These are phyloP conservation scores for Amblyornis subalaris DNA, from an alignment of 2,113 vertebrate species.

Conservation along the genomic window DNA sequence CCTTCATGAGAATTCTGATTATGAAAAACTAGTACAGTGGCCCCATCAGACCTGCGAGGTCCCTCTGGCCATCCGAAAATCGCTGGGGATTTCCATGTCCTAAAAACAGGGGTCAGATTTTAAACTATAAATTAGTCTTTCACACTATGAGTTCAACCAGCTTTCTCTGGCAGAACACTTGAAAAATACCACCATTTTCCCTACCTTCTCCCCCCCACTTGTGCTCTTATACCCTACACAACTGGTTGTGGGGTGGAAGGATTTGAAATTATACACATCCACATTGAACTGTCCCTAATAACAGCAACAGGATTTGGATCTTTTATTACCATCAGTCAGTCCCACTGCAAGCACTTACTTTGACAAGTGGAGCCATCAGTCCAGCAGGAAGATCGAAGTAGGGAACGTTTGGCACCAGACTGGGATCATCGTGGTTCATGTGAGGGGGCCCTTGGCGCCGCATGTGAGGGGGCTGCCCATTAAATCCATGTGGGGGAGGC, in stretches of 20 bases:
- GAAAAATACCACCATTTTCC: neutral
- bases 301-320: no score
- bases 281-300: accelerated
- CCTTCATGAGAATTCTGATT: neutral
- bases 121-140: neutral
- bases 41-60: neutral
- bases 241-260: neutral
- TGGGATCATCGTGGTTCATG: conserved; percentile 89
- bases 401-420: conserved; percentile 94
- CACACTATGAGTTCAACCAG: neutral
- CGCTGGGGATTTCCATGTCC: neutral
- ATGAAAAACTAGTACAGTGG: neutral
- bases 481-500: conserved; percentile 92
- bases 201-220: neutral
- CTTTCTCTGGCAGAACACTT: neutral
- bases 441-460: conserved; percentile 88
- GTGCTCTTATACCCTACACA: neutral
- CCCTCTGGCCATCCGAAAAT: neutral
- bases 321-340: neutral
- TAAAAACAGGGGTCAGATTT: neutral
- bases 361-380: conserved; percentile 95
- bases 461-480: conserved; percentile 93
- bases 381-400: conserved; percentile 98
- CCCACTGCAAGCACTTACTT: conserved; percentile 66
- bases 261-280: accelerated